Evolutionary conservation across 2,797 vertebrate species (phyloP).

Genomic region (Rhynchotus rufescens): DNA sequence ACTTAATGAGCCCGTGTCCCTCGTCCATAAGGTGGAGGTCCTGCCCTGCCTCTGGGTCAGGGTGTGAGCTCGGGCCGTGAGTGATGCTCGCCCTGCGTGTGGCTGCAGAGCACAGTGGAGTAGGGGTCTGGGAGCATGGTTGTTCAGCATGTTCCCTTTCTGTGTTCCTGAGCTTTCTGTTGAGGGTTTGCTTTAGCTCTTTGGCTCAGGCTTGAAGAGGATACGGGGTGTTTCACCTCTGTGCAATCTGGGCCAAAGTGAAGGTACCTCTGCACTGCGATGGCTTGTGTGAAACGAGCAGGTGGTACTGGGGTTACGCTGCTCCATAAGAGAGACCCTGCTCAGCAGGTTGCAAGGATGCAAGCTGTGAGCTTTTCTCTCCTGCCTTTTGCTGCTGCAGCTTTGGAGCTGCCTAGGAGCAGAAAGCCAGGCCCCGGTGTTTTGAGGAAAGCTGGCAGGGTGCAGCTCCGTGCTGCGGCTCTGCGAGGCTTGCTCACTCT

Average conservation of each 20-base stretch:
- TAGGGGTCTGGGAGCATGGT: background rate
- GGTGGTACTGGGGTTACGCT: background rate
- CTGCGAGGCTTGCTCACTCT: conserved; percentile 34
- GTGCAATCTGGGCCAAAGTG: fast-evolving
- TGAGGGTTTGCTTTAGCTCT: background rate
- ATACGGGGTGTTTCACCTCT: background rate
- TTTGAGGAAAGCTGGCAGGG: conserved; percentile 57
- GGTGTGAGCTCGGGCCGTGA: background rate
- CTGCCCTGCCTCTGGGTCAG: fast-evolving
- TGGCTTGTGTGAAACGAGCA: background rate
- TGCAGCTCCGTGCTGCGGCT: conserved; percentile 7
- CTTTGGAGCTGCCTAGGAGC: background rate
- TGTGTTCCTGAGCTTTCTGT: no score
- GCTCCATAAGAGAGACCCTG: fast-evolving
- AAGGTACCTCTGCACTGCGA: fast-evolving
- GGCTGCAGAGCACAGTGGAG: background rate
- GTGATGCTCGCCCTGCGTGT: background rate
- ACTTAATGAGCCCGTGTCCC: fast-evolving
- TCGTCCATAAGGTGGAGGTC: background rate
- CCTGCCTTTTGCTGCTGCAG: background rate
- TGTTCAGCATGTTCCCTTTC: fast-evolving
- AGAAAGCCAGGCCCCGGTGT: background rate
- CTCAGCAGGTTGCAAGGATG: background rate
- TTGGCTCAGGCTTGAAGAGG: background rate
- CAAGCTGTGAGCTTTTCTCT: background rate